Conservation (phyloP, 2,113 vertebrate species). For the Clarias batrachus region DNA sequence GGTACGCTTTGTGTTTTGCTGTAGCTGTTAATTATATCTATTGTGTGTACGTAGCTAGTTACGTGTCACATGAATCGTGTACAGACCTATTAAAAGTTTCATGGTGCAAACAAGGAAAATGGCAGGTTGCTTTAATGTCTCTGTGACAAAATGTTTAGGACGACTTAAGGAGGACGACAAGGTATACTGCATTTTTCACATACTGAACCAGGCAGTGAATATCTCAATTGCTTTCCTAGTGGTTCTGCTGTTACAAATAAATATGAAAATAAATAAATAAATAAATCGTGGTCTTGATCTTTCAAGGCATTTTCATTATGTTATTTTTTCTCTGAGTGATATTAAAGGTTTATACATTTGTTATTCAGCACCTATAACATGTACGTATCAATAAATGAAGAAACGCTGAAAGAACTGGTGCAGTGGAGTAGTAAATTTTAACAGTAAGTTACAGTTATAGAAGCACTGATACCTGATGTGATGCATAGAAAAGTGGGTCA, state of each 20-base stretch:
- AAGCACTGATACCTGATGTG: background rate
- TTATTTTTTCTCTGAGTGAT: background rate
- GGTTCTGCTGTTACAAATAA: background rate
- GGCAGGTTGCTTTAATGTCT: background rate
- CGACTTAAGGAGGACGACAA: background rate
- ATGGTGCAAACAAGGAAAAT: background rate
- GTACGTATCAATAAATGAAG: background rate
- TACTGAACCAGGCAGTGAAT: background rate
- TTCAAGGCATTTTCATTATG: background rate
- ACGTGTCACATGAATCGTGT: background rate
- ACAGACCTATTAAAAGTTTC: background rate
- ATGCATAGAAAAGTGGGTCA: background rate
- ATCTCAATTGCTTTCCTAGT: background rate
- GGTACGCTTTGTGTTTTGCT: background rate
- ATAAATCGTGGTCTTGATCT: background rate
- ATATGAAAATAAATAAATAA: too few relatives aligned
- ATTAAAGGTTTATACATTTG: background rate
- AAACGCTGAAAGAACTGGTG: background rate
- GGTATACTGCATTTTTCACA: background rate
- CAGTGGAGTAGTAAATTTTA: background rate
- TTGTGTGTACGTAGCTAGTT: background rate
- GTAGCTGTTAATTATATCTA: background rate
- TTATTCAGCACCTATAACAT: too few relatives aligned
- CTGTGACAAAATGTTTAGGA: background rate
- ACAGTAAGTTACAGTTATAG: background rate